Conservation (phyloP, 2,888 invertebrate species). For the Yponomeuta plumbellus region DNA sequence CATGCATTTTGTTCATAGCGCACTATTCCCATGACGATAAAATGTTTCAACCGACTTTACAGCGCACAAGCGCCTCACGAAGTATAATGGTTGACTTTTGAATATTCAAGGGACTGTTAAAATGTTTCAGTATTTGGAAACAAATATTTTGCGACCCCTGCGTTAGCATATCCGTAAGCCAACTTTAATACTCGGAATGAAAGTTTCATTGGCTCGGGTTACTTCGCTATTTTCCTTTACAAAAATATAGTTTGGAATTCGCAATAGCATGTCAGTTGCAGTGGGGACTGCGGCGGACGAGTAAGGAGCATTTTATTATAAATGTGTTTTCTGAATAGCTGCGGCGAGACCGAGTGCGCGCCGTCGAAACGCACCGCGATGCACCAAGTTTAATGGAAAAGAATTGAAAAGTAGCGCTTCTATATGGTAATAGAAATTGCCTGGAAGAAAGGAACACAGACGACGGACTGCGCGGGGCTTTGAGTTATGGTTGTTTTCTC, state of each 20-base stretch:
- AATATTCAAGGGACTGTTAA: not conserved
- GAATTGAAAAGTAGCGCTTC: conserved; percentile 76
- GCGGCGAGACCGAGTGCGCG: conserved; percentile 37
- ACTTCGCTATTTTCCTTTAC: conserved; percentile 42
- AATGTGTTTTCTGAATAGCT: conserved; percentile 68
- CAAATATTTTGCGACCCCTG: conserved; percentile 1
- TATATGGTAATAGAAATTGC: conserved; percentile 77
- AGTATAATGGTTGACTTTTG: not conserved
- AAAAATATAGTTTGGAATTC: conserved; percentile 65
- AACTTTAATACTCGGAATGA: conserved; percentile 42
- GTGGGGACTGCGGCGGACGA: conserved; percentile 57
- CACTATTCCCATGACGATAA: conserved; percentile 5
- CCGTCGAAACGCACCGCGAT: conserved; percentile 65
- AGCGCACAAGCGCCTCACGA: not conserved
- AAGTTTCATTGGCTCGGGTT: conserved; percentile 57
- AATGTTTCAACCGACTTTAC: conserved; percentile 3
- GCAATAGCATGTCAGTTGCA: conserved; percentile 70
- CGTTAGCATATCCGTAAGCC: not conserved
- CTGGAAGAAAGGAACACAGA: conserved; percentile 73
- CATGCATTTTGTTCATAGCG: conserved; percentile 9
- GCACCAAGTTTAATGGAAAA: conserved; percentile 76
- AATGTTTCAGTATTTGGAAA: conserved; percentile 14
- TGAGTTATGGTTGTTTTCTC: conserved; percentile 73
- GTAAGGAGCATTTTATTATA: conserved; percentile 74
- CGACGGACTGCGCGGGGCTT: conserved; percentile 65